Evolutionary conservation across 2,888 invertebrate genomes (phyloP).

Genomic region (Itoplectis maculator): DNA sequence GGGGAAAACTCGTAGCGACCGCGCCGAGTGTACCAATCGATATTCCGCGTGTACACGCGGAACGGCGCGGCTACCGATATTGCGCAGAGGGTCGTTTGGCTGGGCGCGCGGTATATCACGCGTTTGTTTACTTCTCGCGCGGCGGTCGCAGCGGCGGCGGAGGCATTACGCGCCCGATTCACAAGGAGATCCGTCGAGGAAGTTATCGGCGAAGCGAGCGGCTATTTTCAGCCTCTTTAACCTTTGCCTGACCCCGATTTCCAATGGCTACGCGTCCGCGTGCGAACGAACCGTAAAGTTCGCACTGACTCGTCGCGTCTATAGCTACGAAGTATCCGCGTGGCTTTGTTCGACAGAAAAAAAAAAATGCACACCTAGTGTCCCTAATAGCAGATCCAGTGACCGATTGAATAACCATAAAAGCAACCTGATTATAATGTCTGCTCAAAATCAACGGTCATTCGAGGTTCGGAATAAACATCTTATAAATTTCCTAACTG

Average conservation of each 20-base stretch:
- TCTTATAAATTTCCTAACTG: too few species aligned
- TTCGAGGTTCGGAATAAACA: too few species aligned
- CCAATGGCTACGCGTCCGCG: conserved; percentile 27
- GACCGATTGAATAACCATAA: too few species aligned
- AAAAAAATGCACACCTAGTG: too few species aligned
- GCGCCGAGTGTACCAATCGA: not conserved
- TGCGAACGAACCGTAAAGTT: conserved; percentile 21
- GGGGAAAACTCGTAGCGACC: not conserved
- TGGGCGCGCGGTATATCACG: not conserved
- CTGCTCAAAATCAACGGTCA: too few species aligned
- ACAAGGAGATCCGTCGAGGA: conserved; percentile 54
- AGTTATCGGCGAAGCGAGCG: conserved; percentile 62
- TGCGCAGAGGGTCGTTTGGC: not conserved
- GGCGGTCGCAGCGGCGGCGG: conserved; percentile 3
- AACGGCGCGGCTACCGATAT: too few species aligned
- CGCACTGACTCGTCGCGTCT: not conserved
- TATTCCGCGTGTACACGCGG: not conserved
- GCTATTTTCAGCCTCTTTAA: conserved; percentile 69
- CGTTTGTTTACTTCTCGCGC: conserved; percentile 27
- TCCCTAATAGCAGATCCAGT: too few species aligned
- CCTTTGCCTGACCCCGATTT: conserved; percentile 69
- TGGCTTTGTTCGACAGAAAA: conserved; percentile 1
- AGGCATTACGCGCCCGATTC: conserved; percentile 2
- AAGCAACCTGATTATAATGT: too few species aligned
- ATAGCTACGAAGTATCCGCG: not conserved